Percentiles rank a stretch among this genome's conserved stretches.
phyloP scores from a whole-genome alignment of 1,140 invertebrate genomes.

The Nephila pilipes region DNA sequence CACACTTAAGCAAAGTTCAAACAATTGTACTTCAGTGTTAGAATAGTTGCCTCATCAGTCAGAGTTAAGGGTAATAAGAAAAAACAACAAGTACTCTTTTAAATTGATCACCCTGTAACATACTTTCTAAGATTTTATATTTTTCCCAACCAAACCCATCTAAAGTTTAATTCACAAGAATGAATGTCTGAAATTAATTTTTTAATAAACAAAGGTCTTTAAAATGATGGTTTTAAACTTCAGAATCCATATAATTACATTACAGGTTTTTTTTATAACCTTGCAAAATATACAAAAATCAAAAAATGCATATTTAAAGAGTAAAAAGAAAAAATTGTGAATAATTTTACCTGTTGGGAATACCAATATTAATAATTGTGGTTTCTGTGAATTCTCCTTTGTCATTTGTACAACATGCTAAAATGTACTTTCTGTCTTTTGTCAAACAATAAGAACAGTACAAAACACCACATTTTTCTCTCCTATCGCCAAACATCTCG shows the following conservation, averaged over 20 bases:
- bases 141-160: neutral
- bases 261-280: no score
- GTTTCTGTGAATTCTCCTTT: constrained; percentile 96
- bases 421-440: constrained; percentile 96
- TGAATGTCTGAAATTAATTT: no score
- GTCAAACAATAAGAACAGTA: constrained; percentile 98
- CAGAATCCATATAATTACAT: no score
- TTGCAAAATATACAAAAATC: neutral
- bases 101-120: no score
- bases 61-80: no score
- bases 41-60: no score
- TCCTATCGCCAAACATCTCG: constrained; percentile 81
- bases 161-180: no score
- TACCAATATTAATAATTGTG: constrained; percentile 95
- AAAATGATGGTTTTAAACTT: no score
- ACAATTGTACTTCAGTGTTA: no score
- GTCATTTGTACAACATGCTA: constrained; percentile 96
- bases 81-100: no score
- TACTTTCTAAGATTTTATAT: neutral
- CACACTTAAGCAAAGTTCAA: no score
- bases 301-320: neutral
- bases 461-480: constrained; percentile 90
- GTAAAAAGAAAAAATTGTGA: neutral
- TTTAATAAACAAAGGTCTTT: no score
- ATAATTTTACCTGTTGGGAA: constrained; percentile 86